Percentiles rank a stretch among this genome's conserved stretches.
Evolutionary conservation across 2,113 vertebrate species (phyloP).

Genomic region (Rhea pennata): DNA sequence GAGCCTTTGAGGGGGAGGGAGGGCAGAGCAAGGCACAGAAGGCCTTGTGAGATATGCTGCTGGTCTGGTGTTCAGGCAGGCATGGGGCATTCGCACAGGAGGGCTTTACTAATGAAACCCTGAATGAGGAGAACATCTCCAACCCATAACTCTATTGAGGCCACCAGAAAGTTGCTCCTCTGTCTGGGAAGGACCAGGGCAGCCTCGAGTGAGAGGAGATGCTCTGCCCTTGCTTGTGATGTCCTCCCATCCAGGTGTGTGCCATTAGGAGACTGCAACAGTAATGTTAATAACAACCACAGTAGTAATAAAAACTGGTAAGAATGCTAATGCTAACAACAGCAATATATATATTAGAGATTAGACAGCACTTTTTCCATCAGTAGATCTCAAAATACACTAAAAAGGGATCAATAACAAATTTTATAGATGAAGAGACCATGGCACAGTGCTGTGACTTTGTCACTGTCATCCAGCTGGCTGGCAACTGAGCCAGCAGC

Average conservation of each 20-base stretch:
- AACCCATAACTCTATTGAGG: background rate
- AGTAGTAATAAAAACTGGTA: background rate
- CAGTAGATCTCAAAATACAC: background rate
- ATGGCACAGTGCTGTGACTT: background rate
- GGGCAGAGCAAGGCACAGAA: rapidly evolving
- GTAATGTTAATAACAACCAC: background rate
- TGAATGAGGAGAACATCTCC: background rate
- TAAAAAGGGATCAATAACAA: background rate
- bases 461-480: background rate
- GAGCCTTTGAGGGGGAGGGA: rapidly evolving
- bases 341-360: background rate
- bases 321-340: background rate
- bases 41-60: rapidly evolving
- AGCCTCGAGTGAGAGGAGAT: rapidly evolving
- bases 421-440: background rate
- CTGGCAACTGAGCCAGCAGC: background rate
- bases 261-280: background rate
- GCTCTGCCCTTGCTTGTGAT: background rate
- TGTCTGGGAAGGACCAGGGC: background rate
- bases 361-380: background rate
- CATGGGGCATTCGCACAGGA: rapidly evolving
- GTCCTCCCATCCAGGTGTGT: background rate
- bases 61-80: rapidly evolving
- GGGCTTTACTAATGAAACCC: background rate
- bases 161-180: background rate